A percentile compares a stretch with the other conserved stretches of the same genome.
phyloP scores from a whole-genome alignment of 2,797 vertebrate species.

The Australoheros facetus region DNA sequence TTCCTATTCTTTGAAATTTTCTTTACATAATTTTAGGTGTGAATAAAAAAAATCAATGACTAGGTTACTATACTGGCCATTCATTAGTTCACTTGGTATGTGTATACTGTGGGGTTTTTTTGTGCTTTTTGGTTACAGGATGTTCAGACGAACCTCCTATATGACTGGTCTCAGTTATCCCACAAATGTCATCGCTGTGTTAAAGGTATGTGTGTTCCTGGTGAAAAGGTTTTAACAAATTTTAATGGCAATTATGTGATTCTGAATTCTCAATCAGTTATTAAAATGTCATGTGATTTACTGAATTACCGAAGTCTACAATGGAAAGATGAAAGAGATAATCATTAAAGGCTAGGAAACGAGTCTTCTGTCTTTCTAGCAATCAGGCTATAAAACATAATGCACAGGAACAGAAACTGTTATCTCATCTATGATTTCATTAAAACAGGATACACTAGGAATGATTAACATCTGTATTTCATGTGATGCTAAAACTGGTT shows the following conservation, averaged over 20 bases:
- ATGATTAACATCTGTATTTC: background rate
- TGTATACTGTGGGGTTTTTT: background rate
- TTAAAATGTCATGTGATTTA: background rate
- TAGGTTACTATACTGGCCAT: background rate
- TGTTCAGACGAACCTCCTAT: constrained; percentile 94
- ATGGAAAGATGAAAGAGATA: background rate
- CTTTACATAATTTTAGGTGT: background rate
- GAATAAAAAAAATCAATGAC: background rate
- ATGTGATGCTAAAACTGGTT: background rate
- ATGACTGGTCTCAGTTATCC: constrained; percentile 93
- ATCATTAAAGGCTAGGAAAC: background rate
- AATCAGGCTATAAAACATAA: background rate
- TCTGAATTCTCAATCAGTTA: background rate
- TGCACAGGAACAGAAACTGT: background rate
- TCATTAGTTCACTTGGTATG: background rate
- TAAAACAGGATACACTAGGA: background rate
- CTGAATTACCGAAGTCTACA: background rate
- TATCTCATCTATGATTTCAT: background rate
- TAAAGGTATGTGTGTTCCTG: constrained; percentile 83
- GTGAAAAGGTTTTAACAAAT: background rate
- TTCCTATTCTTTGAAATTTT: background rate
- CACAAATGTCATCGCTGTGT: constrained; percentile 87
- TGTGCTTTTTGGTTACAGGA: constrained; percentile 75
- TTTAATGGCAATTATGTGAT: background rate
- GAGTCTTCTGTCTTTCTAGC: background rate